Evolutionary conservation across 1,140 invertebrate species (phyloP), one percentile per base, ranked within the genome.

Genomic region (Andricus grossulariae): DNA sequence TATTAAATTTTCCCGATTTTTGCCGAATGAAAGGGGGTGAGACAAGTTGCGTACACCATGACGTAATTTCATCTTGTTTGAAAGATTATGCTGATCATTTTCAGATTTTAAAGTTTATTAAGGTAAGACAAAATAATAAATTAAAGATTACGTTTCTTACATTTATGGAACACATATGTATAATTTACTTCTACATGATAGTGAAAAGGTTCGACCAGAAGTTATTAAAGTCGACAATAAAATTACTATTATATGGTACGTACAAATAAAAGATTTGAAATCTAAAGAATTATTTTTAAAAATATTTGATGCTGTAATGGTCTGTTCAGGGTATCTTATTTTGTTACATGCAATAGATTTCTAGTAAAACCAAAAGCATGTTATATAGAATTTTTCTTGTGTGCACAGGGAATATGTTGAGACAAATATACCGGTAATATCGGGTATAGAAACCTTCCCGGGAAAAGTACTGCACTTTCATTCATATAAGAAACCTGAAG

Each of bases 391-490:
- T 10, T 21, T 45, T 25, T 75, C 15, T 73, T 86, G 80, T 71
- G 75, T 82, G 90, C 90, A 13, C 80, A 94, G 94, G 3, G 95
- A 96, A 86, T 96, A 94, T 87, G 92, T 92, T 49, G 88, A 92
- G 7, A 95, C 95, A n/a, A 85, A 91, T 18, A 86, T 93, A 51
- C 95, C 95, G 11, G 73, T 86, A 15, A 92, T 96, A 77, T 79
- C 84, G 6, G 94, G 94, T 18, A 85, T 93, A 10, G 85, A 93
- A n/a, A 86, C 80, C n/a, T 96, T 96, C 85, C 50, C 83, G 73
- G 95, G 95, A 16, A 74, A 84, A 45, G 76, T 93, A 16, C 82
- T 94, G 16, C 96, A 97, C 81, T 95, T 94, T 83, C 94, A 95
- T 82, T 86, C 93, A 74, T 97, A 96, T 83, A 91, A 95, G 81